A percentile compares a stretch with the other conserved stretches of the same genome.
Evolutionary conservation across 2,797 vertebrate species (phyloP).

Genomic region (Malacoctenus gilli): DNA sequence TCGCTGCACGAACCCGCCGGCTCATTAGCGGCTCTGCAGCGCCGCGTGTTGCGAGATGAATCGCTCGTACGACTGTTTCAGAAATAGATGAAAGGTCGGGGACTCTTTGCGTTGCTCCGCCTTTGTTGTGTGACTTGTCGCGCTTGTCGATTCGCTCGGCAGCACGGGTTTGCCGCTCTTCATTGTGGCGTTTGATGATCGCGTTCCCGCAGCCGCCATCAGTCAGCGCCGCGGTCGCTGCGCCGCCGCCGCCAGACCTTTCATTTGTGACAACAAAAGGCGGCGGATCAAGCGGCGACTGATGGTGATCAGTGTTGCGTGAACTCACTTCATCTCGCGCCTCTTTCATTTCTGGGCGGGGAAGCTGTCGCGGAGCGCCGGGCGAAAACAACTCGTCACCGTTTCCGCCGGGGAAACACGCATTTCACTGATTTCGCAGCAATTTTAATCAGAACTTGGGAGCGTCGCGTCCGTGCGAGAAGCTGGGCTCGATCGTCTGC

Average conservation of each 20-base stretch:
- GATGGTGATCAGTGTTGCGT: conserved; percentile 28
- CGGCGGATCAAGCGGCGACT: conserved; percentile 10
- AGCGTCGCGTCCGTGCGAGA: no score
- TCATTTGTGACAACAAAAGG: conserved; percentile 18
- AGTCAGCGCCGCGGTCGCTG: no score
- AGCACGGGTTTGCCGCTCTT: not conserved
- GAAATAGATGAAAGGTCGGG: not conserved
- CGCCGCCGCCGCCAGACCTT: conserved; percentile 6
- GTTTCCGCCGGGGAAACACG: not conserved
- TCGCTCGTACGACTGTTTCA: not conserved
- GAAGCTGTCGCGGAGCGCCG: not conserved
- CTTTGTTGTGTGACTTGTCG: not conserved
- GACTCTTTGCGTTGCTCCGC: not conserved
- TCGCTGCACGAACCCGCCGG: not conserved
- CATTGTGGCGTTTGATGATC: conserved; percentile 11
- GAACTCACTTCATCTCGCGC: conserved; percentile 25
- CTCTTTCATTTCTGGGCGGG: conserved; percentile 26
- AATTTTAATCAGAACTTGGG: no score
- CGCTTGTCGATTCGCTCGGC: not conserved
- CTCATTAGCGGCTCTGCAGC: conserved; percentile 8
- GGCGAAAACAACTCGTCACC: not conserved
- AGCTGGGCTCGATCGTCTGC: no score
- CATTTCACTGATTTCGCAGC: no score
- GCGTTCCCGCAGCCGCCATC: no score
- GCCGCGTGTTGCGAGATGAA: not conserved